Evolutionary conservation across 2,888 invertebrate genomes (phyloP).

Genomic region (Nymphalis c-album): DNA sequence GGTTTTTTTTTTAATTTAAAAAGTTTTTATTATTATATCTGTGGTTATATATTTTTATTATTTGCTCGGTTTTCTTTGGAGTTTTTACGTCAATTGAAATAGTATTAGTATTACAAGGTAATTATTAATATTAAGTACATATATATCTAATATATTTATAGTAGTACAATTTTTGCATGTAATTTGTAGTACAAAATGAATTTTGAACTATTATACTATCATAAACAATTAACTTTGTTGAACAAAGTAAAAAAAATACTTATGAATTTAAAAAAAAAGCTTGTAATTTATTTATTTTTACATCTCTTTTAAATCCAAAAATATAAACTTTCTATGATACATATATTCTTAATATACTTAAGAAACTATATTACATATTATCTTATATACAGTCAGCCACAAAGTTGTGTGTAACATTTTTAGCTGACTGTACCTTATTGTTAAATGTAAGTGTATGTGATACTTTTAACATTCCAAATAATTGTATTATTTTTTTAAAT

Average conservation of each 20-base stretch:
- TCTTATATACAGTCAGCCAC: not conserved
- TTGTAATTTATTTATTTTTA: too few species aligned
- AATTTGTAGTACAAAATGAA: not conserved
- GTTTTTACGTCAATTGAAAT: conserved; percentile 6
- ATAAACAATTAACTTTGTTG: too few species aligned
- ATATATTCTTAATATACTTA: too few species aligned
- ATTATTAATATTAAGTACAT: conserved; percentile 13
- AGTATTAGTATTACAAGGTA: conserved; percentile 15
- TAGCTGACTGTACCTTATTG: not conserved
- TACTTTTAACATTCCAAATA: not conserved
- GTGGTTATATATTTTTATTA: not conserved
- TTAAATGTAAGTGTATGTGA: not conserved
- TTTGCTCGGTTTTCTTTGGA: not conserved
- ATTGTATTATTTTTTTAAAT: not conserved
- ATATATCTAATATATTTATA: not conserved
- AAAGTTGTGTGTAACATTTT: not conserved
- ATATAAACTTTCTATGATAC: too few species aligned
- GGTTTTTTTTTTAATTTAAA: too few species aligned
- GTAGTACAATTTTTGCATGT: conserved; percentile 13
- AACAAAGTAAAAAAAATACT: too few species aligned
- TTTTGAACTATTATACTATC: too few species aligned
- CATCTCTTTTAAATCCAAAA: too few species aligned
- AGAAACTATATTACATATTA: not conserved
- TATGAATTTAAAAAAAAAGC: too few species aligned
- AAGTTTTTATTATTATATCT: too few species aligned